Percentiles rank a stretch among this genome's conserved stretches.
Evolutionary conservation across 1,140 invertebrate species (phyloP).

Genomic region (Armadillidium nasatum): DNA sequence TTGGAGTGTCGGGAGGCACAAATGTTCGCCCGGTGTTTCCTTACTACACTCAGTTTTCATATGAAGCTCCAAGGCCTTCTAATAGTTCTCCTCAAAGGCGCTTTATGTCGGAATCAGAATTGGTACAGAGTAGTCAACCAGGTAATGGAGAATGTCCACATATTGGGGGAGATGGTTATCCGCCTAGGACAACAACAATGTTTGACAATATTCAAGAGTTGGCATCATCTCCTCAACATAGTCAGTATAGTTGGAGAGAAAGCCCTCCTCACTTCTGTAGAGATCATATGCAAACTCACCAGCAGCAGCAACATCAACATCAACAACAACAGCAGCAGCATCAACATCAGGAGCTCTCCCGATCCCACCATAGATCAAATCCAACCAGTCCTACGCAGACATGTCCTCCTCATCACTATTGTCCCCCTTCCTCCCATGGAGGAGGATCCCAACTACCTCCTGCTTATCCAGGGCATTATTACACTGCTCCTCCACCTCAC

Average conservation of each 20-base stretch:
- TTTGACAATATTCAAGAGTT: conserved; percentile 63
- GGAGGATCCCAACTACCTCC: conserved; percentile 28
- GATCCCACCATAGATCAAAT: conserved; percentile 59
- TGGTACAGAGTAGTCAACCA: conserved; percentile 28
- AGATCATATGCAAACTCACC: conserved; percentile 6
- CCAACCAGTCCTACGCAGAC: conserved; percentile 63
- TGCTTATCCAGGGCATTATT: conserved; percentile 36
- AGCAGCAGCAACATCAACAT: conserved; percentile 47
- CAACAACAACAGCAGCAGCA: conserved; percentile 48
- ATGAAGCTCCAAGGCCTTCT: conserved; percentile 42
- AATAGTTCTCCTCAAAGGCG: conserved; percentile 61
- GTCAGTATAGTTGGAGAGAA: conserved; percentile 78
- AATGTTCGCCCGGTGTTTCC: conserved; percentile 47
- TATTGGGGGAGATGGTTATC: conserved; percentile 16
- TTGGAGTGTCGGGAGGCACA: conserved; percentile 59
- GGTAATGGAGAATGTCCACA: not conserved
- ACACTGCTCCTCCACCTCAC: conserved; percentile 31
- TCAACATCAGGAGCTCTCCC: conserved; percentile 49
- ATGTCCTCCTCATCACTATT: conserved; percentile 37
- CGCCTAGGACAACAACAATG: conserved; percentile 35
- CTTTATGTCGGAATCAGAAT: conserved; percentile 60
- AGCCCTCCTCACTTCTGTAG: conserved; percentile 55
- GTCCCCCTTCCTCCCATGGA: conserved; percentile 30
- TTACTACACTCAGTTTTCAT: conserved; percentile 40
- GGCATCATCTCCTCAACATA: conserved; percentile 74